Evolutionary conservation across 2,888 invertebrate genomes (phyloP).

Genomic region (Epicampocera succincta): DNA sequence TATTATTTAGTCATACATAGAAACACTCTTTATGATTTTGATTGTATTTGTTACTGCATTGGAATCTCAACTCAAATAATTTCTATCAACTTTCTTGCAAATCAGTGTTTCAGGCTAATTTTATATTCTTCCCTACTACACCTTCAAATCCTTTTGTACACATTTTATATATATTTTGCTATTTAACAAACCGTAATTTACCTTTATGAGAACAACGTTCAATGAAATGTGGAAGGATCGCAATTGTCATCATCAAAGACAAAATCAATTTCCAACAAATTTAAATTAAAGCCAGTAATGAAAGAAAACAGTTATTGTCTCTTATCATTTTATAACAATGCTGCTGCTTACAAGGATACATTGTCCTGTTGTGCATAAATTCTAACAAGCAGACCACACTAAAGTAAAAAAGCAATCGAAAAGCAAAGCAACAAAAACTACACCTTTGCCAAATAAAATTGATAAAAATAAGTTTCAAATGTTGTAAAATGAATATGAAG

Average conservation of each 20-base stretch:
- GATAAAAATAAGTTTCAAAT: too few species aligned
- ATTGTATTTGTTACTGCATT: too few species aligned
- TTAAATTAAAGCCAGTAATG: conserved; percentile 51
- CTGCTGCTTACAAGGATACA: conserved; percentile 56
- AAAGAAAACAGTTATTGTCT: conserved; percentile 16
- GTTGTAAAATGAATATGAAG: too few species aligned
- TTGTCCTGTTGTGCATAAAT: conserved; percentile 72
- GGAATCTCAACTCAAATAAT: too few species aligned
- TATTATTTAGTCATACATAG: too few species aligned
- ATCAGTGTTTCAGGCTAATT: too few species aligned
- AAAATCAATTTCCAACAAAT: conserved; percentile 69
- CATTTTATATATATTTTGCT: neutral
- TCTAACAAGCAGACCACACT: conserved; percentile 68
- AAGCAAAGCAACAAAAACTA: conserved; percentile 1
- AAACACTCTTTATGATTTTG: too few species aligned
- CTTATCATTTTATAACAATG: conserved; percentile 35
- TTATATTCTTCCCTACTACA: too few species aligned
- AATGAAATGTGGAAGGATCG: conserved; percentile 48
- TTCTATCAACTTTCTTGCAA: too few species aligned
- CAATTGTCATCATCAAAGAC: conserved; percentile 66
- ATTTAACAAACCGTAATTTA: conserved; percentile 51
- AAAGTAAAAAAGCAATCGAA: conserved; percentile 30
- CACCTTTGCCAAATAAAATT: too few species aligned
- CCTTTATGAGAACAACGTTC: conserved; percentile 54
- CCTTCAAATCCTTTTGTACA: neutral